A percentile compares a stretch with the other conserved stretches of the same genome.
phyloP scores from a whole-genome alignment of 2,797 vertebrate species.

The Sebastes nivosus region DNA sequence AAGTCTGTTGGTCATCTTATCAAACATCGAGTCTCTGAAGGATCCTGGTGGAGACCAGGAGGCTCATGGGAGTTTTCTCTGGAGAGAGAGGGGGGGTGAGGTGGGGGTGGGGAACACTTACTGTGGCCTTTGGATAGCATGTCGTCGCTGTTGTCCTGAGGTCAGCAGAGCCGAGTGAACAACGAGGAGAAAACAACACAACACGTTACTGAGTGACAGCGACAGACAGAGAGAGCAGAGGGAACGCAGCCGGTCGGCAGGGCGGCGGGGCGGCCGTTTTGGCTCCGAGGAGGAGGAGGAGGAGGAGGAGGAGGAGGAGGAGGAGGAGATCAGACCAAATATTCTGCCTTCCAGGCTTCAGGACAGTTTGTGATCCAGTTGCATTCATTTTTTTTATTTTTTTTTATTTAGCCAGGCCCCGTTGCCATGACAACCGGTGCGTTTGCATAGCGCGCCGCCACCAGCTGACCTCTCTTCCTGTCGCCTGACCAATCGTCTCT shows the following conservation, averaged over 20 bases:
- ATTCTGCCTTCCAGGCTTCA: background rate
- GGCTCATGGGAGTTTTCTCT: constrained; percentile 59
- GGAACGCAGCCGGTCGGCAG: constrained; percentile 46
- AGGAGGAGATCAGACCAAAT: background rate
- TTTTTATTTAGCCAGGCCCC: background rate
- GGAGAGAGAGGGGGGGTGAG: background rate
- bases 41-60: constrained; percentile 56
- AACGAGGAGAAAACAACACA: constrained; percentile 90
- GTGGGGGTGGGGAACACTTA: constrained; percentile 86
- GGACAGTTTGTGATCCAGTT: background rate
- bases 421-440: constrained; percentile 26
- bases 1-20: too few relatives aligned
- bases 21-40: background rate
- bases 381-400: too few relatives aligned
- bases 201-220: constrained; percentile 86
- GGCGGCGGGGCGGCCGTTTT: constrained; percentile 34
- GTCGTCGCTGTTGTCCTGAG: constrained; percentile 97
- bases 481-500: constrained; percentile 4
- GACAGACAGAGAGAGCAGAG: constrained; percentile 68
- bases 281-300: background rate
- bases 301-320: too few relatives aligned
- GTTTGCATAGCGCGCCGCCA: constrained; percentile 6
- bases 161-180: constrained; percentile 86
- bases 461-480: constrained; percentile 73
- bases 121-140: constrained; percentile 95